Evolutionary conservation across 2,797 vertebrate species (phyloP).

Genomic region (Lithobates sylvaticus): DNA sequence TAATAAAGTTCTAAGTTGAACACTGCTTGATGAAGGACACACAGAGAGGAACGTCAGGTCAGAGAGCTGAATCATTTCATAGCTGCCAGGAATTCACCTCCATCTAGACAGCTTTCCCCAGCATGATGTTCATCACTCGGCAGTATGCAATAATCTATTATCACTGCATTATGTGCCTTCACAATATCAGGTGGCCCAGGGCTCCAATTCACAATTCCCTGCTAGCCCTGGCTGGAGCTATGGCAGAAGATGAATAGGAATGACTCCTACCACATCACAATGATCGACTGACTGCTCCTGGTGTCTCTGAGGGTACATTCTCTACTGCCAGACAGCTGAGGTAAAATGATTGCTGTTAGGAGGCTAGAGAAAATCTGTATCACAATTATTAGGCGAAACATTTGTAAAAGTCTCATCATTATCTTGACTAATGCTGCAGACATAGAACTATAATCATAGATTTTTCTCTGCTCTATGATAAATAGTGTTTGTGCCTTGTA

Average conservation of each 20-base stretch:
- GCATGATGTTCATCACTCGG: constrained; percentile 37
- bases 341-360: neutral
- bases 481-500: too few relatives aligned
- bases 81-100: constrained; percentile 38
- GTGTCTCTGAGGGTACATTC: neutral
- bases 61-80: constrained; percentile 42
- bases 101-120: constrained; percentile 42
- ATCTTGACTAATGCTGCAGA: too few relatives aligned
- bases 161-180: constrained; percentile 42
- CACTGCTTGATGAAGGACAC: constrained; percentile 32
- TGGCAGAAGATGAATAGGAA: constrained; percentile 18
- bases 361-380: too few relatives aligned
- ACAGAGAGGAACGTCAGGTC: constrained; percentile 37
- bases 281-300: neutral
- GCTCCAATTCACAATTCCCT: constrained; percentile 36
- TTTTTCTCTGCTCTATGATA: too few relatives aligned
- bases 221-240: constrained; percentile 18
- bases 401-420: too few relatives aligned
- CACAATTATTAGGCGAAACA: too few relatives aligned
- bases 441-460: too few relatives aligned
- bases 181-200: constrained; percentile 41
- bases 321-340: neutral
- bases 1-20: constrained; percentile 19
- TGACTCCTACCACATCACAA: constrained; percentile 4
- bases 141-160: constrained; percentile 45